Evolutionary conservation across 2,888 invertebrate genomes (phyloP).

Genomic region (Watsonalla cultraria): DNA sequence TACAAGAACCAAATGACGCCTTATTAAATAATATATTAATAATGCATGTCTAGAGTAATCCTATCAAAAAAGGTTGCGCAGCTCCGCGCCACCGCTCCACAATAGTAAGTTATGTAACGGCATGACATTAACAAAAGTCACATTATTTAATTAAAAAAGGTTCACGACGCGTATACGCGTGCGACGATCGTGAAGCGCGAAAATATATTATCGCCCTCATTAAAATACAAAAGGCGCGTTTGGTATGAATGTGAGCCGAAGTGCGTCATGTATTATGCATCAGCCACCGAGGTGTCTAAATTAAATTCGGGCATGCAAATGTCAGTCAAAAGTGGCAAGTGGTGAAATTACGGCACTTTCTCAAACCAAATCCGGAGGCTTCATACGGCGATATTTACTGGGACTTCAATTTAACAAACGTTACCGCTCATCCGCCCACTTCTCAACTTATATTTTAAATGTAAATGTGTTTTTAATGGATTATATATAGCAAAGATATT

Average conservation of each 20-base stretch:
- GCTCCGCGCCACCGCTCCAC: background rate
- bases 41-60: no score
- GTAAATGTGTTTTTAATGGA: no score
- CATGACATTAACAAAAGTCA: background rate
- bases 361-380: conserved; percentile 16
- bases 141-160: conserved; percentile 3
- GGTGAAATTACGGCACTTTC: conserved; percentile 26
- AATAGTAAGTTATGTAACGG: background rate
- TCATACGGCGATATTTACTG: conserved; percentile 35
- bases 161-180: conserved; percentile 1
- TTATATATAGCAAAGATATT: no score
- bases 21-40: no score
- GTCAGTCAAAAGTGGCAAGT: conserved; percentile 50
- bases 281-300: conserved; percentile 56
- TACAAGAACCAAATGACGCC: no score
- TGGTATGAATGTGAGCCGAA: conserved; percentile 45
- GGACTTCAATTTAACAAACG: conserved; percentile 38
- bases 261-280: conserved; percentile 60
- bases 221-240: conserved; percentile 49
- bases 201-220: conserved; percentile 44
- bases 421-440: conserved; percentile 16
- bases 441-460: no score
- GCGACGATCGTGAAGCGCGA: conserved; percentile 10
- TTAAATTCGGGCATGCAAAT: conserved; percentile 58
- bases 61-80: no score